phyloP scores from a whole-genome alignment of 2,113 vertebrate genomes.

The Burhinus bistriatus region DNA sequence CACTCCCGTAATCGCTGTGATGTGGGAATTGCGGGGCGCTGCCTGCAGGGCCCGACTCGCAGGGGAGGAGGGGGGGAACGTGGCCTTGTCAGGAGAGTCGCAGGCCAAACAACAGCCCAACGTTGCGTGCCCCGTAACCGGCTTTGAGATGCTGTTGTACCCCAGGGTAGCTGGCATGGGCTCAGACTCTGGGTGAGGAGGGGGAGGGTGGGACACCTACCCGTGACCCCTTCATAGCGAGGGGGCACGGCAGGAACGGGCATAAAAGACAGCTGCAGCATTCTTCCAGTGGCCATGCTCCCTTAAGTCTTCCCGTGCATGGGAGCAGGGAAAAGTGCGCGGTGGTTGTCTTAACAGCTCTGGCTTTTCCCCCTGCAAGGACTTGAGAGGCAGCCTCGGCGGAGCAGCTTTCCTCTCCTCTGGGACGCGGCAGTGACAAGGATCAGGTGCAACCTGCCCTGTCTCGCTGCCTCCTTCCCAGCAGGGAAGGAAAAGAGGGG shows the following conservation, averaged over 20 bases:
- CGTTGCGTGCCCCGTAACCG: rapidly evolving
- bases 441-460: not conserved
- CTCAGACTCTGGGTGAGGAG: not conserved
- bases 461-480: not conserved
- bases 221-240: not conserved
- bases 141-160: not conserved
- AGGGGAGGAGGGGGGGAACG: rapidly evolving
- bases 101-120: rapidly evolving
- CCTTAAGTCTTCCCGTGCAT: not conserved
- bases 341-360: not conserved
- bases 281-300: not conserved
- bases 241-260: not conserved
- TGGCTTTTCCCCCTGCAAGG: not conserved
- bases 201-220: rapidly evolving
- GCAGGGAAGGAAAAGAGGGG: not conserved
- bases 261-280: not conserved
- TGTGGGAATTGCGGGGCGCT: not conserved
- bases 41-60: not conserved
- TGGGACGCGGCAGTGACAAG: not conserved
- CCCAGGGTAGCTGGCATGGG: rapidly evolving
- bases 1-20: rapidly evolving
- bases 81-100: rapidly evolving
- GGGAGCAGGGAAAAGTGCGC: not conserved
- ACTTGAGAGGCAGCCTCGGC: not conserved
- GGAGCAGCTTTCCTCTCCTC: not conserved